phyloP scores from a whole-genome alignment of 2,113 vertebrate species.

The Stomatorhinus ivindoensis region DNA sequence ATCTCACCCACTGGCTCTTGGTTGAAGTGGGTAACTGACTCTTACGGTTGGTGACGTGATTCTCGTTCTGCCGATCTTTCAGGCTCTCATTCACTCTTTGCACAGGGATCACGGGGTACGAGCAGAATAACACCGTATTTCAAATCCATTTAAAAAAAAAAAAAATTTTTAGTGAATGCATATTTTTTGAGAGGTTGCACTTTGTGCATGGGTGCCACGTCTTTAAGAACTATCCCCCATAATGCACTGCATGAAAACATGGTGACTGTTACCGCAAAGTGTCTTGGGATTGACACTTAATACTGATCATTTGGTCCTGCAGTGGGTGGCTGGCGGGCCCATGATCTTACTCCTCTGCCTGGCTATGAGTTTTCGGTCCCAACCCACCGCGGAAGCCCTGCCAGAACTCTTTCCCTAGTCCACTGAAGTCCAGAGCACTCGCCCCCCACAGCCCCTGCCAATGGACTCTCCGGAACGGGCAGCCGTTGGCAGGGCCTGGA shows the following conservation, averaged over 20 bases:
- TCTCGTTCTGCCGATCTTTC: neutral
- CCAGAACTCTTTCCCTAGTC: neutral
- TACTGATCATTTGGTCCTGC: neutral
- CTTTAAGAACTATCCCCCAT: neutral
- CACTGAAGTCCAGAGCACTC: neutral
- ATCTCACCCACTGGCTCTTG: no score
- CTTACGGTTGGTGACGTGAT: neutral
- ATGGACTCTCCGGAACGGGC: neutral
- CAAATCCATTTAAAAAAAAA: neutral
- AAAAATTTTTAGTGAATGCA: neutral
- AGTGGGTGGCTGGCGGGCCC: neutral
- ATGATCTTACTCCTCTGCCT: neutral
- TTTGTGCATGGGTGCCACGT: neutral
- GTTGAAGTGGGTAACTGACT: neutral
- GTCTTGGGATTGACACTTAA: neutral
- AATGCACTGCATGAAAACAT: neutral
- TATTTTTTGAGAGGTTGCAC: neutral
- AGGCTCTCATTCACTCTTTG: neutral
- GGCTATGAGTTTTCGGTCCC: neutral
- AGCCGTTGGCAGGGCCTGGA: neutral
- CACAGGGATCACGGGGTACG: neutral
- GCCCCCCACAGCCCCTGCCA: neutral
- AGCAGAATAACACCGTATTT: neutral
- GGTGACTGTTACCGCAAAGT: neutral
- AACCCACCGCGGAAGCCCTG: neutral